Evolutionary conservation across 1,140 invertebrate species (phyloP).

Genomic region (Hyles vespertilio): DNA sequence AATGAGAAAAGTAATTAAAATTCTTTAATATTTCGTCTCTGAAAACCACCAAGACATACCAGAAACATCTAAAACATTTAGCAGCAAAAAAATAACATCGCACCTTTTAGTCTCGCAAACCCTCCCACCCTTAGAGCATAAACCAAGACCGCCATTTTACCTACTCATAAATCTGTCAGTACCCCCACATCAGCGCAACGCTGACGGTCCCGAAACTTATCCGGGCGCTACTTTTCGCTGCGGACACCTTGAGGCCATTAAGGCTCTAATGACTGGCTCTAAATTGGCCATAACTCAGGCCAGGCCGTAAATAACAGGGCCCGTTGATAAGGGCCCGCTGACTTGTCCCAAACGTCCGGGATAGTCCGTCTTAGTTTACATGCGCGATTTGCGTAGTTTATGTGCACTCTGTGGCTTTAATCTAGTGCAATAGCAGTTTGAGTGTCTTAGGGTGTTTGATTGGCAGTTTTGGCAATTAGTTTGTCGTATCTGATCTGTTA

Average conservation of each 20-base stretch:
- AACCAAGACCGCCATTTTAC: too few species aligned
- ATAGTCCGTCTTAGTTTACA: slow-evolving; percentile 43
- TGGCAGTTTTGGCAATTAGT: too few species aligned
- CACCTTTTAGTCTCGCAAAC: too few species aligned
- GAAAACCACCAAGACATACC: too few species aligned
- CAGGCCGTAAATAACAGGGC: slow-evolving; percentile 38
- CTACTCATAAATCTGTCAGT: slow-evolving; percentile 2
- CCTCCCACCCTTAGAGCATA: too few species aligned
- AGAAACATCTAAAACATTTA: too few species aligned
- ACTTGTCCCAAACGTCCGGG: slow-evolving; percentile 30
- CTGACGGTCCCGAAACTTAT: slow-evolving; percentile 54
- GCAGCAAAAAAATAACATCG: too few species aligned
- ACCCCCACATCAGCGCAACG: slow-evolving; percentile 14
- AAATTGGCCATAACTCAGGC: slow-evolving; percentile 56
- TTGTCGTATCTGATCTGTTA: too few species aligned
- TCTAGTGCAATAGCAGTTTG: too few species aligned
- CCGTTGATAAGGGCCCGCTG: slow-evolving; percentile 44
- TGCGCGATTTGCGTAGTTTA: slow-evolving; percentile 32
- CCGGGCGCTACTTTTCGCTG: slow-evolving; percentile 37
- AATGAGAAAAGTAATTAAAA: too few species aligned
- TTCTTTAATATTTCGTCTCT: too few species aligned
- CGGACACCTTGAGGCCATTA: slow-evolving; percentile 62
- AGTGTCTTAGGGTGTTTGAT: too few species aligned
- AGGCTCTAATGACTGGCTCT: slow-evolving; percentile 65
- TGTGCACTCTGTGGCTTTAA: background rate